Conservation (phyloP, 2,113 vertebrate genomes). For the Beaufortia kweichowensis region DNA sequence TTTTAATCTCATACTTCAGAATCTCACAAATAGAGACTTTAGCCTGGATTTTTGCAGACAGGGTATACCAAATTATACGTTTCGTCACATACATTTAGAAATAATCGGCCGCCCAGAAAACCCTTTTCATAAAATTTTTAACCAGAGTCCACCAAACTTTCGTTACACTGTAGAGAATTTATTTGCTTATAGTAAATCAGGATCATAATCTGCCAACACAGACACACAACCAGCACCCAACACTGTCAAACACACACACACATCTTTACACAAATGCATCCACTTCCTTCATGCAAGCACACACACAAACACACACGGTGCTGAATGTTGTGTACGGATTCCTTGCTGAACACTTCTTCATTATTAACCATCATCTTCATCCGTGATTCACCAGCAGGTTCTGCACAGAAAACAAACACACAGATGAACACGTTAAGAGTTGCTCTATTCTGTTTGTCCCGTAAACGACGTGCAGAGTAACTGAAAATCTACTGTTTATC, state of each 20-base stretch:
- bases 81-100: too few relatives aligned
- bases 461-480: background rate
- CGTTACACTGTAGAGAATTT: slow-evolving; percentile 33
- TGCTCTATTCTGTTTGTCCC: background rate
- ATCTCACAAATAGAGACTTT: too few relatives aligned
- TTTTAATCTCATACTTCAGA: too few relatives aligned
- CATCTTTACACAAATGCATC: slow-evolving; percentile 25
- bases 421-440: slow-evolving; percentile 23
- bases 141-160: background rate
- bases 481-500: too few relatives aligned
- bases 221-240: too few relatives aligned
- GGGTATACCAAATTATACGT: too few relatives aligned
- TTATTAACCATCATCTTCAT: slow-evolving; percentile 34
- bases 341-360: background rate
- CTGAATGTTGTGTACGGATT: background rate
- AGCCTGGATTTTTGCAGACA: too few relatives aligned
- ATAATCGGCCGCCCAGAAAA: background rate
- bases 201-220: too few relatives aligned
- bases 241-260: slow-evolving; percentile 21
- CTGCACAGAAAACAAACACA: slow-evolving; percentile 38
- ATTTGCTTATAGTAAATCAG: slow-evolving; percentile 36
- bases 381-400: slow-evolving; percentile 52
- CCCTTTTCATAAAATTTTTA: background rate
- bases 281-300: background rate
- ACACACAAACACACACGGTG: background rate